A percentile compares a stretch with the other conserved stretches of the same genome.
Conservation (phyloP, 2,888 invertebrate genomes). For the Ligdia adustata region DNA sequence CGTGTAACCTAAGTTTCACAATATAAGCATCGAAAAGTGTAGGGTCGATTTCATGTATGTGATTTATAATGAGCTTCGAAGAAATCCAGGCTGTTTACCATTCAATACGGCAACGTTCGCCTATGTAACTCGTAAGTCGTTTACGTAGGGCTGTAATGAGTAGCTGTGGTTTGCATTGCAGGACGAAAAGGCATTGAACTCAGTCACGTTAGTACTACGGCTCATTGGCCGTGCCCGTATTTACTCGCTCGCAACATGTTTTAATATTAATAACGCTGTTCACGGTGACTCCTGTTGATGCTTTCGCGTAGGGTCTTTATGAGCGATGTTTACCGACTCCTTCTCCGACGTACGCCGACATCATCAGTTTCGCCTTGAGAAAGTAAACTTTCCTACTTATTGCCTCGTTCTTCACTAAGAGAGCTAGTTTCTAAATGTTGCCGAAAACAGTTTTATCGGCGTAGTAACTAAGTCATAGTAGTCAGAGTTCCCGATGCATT, state of each 20-base stretch:
- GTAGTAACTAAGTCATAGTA: too few relatives aligned
- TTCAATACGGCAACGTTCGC: slow-evolving; percentile 21
- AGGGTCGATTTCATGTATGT: slow-evolving; percentile 9
- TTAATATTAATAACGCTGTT: slow-evolving; percentile 78
- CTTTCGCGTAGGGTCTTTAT: slow-evolving; percentile 65
- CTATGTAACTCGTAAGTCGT: slow-evolving; percentile 15
- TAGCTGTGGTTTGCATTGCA: slow-evolving; percentile 21
- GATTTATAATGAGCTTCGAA: slow-evolving; percentile 7
- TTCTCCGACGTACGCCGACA: slow-evolving; percentile 46
- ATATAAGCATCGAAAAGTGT: neutral
- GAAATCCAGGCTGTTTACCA: slow-evolving; percentile 7
- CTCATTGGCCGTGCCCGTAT: slow-evolving; percentile 55
- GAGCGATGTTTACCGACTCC: slow-evolving; percentile 69
- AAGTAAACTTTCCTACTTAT: slow-evolving; percentile 52
- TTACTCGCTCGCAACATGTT: slow-evolving; percentile 62
- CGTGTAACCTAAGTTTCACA: slow-evolving; percentile 2
- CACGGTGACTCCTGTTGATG: slow-evolving; percentile 63
- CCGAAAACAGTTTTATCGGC: too few relatives aligned
- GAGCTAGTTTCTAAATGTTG: slow-evolving; percentile 16
- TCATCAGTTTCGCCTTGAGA: slow-evolving; percentile 48
- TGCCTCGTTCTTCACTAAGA: slow-evolving; percentile 36
- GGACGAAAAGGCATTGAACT: slow-evolving; percentile 50
- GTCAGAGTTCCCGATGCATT: too few relatives aligned
- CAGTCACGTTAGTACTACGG: slow-evolving; percentile 41
- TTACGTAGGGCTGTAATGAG: slow-evolving; percentile 5